Evolutionary conservation across 1,140 invertebrate genomes (phyloP), one percentile per base, ranked within the genome.

Genomic region (Himalopsyche phryganea): DNA sequence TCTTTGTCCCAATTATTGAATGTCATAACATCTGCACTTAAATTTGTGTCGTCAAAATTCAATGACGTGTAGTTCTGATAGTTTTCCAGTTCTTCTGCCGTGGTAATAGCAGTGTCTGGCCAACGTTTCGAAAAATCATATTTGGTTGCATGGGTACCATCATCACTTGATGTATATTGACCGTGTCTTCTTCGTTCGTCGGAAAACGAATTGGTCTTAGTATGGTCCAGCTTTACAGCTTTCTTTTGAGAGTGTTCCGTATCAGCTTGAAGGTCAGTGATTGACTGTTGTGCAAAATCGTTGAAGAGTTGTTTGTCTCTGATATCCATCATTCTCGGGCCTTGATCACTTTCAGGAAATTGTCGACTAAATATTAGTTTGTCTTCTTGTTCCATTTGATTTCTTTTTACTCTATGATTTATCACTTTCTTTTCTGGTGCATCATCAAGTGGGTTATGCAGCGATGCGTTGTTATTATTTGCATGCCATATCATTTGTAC

Each of bases 371-470:
- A 14, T 41, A 5, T 38, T 11, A 6, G 35, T 42, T n/a, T 35
- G 14, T 35, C 11, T 51, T 13, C n/a, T 48, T 41, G n/a, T 20
- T 41, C 20, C 19, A 48, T 19, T 53, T 48, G 19, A 52, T 52
- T 51, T 52, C 41, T 59, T 52, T 59, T 59, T n/a, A 46, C 32
- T 51, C 15, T 51, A 13, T 18, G 53, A 13, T 47, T 52, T 18
- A 36, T 46, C 49, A 32, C 60, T 57, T 57, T 57, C 48, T 50
- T 55, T 56, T 49, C 59, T 33, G 13, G 23, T 5, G 23, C 9
- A 28, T 28, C 9, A 14, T 33, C 28, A n/a, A 32, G 10, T 41
- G 19, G 45, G 14, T 52, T 19, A 52, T 20, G 38, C 14, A 19
- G 14, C 38, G 41, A 11, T n/a, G 13, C 1, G 15, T 19, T 51